Conservation (phyloP, 1,140 invertebrate genomes). For the Eufriesea mexicana region DNA sequence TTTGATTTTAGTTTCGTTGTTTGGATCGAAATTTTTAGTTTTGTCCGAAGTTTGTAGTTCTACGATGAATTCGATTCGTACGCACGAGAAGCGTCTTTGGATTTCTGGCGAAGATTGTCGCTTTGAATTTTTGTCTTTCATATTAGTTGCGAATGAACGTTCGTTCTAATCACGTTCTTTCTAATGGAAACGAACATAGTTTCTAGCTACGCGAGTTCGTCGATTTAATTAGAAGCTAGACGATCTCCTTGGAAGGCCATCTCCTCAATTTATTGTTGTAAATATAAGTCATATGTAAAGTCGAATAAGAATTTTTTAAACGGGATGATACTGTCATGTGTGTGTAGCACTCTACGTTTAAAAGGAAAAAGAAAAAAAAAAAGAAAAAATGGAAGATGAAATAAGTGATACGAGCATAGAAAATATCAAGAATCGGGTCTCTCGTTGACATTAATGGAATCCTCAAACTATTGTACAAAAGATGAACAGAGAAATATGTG, state of each 20-base stretch:
- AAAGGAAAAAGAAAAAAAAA: slow-evolving; percentile 33
- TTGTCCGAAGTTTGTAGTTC: neutral
- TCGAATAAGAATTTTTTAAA: slow-evolving; percentile 75
- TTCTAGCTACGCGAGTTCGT: slow-evolving; percentile 1
- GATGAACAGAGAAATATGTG: slow-evolving; percentile 33
- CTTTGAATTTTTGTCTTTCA: slow-evolving; percentile 35
- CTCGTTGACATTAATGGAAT: slow-evolving; percentile 51
- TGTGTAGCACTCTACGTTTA: slow-evolving; percentile 75
- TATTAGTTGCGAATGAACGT: neutral
- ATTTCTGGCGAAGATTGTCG: neutral
- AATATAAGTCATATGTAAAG: slow-evolving; percentile 74
- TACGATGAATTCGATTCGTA: neutral
- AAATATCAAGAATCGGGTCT: slow-evolving; percentile 58
- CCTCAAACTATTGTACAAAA: slow-evolving; percentile 45
- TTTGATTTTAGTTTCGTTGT: neutral
- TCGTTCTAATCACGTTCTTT: neutral
- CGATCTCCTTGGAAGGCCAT: slow-evolving; percentile 76
- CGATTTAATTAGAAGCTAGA: slow-evolving; percentile 65
- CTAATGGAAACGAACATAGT: neutral
- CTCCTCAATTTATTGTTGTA: slow-evolving; percentile 74
- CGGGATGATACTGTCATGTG: slow-evolving; percentile 79
- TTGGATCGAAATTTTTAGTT: slow-evolving; percentile 4
- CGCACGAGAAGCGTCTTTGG: too few relatives aligned
- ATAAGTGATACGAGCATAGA: slow-evolving; percentile 51
- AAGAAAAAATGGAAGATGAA: slow-evolving; percentile 49